Conservation (phyloP, 2,113 vertebrate species). For the Engystomops pustulosus region DNA sequence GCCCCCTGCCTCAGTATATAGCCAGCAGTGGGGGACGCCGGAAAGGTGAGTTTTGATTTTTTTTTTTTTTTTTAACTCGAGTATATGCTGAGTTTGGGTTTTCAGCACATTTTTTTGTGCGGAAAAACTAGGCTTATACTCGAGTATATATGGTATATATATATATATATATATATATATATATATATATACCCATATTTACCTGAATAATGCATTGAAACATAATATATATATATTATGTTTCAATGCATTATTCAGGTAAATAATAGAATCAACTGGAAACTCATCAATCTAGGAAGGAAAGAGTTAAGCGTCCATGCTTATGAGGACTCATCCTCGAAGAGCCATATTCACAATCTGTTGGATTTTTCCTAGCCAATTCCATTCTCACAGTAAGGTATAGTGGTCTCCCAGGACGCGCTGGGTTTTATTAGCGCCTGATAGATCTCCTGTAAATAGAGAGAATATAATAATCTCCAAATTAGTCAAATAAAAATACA, state of each 20-base stretch:
- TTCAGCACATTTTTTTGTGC: no score
- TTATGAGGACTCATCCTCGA: slow-evolving; percentile 1
- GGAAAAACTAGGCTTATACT: no score
- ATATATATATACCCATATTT: no score
- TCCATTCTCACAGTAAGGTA: slow-evolving; percentile 5
- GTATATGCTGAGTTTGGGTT: no score
- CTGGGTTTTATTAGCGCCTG: not conserved
- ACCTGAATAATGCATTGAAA: no score
- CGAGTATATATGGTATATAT: no score
- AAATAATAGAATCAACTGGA: not conserved
- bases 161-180: no score
- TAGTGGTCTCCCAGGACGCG: not conserved
- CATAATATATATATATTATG: no score
- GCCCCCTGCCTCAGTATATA: no score
- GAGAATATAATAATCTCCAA: slow-evolving; percentile 3
- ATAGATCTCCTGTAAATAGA: slow-evolving; percentile 1
- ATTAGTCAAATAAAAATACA: slow-evolving; percentile 3
- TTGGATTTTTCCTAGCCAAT: slow-evolving; percentile 17
- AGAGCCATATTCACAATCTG: slow-evolving; percentile 20
- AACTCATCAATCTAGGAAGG: not conserved
- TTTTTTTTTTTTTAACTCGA: no score
- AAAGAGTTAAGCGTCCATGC: not conserved
- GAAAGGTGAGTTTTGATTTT: no score
- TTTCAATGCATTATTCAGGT: not conserved
- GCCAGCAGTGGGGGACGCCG: no score